These are phyloP conservation scores for Mythimna ferrago DNA, from an alignment of 2,888 invertebrate species.

Conservation along the genomic window DNA sequence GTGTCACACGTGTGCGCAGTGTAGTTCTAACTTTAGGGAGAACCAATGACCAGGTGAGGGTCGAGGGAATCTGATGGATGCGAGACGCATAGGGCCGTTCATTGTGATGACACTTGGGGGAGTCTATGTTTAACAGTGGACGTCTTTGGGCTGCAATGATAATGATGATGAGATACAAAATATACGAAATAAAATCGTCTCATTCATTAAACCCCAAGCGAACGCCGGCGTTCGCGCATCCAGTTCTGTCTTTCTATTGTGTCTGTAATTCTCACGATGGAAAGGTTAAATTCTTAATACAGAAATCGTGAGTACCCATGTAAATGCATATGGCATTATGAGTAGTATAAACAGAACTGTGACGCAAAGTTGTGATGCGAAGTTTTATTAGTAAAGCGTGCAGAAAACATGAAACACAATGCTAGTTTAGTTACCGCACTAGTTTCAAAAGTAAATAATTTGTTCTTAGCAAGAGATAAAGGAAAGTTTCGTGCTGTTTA, in stretches of 20 bases:
- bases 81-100: too few species aligned
- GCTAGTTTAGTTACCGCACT: constrained; percentile 36
- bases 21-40: too few species aligned
- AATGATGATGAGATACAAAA: background rate
- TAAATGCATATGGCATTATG: background rate
- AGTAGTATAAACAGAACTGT: constrained; percentile 2
- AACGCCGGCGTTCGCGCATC: too few species aligned
- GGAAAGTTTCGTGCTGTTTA: constrained; percentile 84
- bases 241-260: too few species aligned
- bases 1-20: too few species aligned
- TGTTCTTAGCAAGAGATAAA: constrained; percentile 86
- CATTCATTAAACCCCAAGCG: too few species aligned
- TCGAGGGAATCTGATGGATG: too few species aligned
- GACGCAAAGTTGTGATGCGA: background rate
- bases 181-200: background rate
- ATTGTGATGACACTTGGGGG: background rate
- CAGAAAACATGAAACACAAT: constrained; percentile 46
- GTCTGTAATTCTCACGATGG: too few species aligned
- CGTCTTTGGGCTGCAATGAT: background rate
- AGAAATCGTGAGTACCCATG: background rate
- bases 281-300: background rate
- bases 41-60: too few species aligned
- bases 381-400: background rate
- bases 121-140: background rate
- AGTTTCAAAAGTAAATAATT: constrained; percentile 62